Percentiles rank a stretch among this genome's conserved stretches.
These are phyloP conservation scores for Onychomys torridus DNA, from an alignment of 2,797 vertebrate genomes.

Conservation along the genomic window DNA sequence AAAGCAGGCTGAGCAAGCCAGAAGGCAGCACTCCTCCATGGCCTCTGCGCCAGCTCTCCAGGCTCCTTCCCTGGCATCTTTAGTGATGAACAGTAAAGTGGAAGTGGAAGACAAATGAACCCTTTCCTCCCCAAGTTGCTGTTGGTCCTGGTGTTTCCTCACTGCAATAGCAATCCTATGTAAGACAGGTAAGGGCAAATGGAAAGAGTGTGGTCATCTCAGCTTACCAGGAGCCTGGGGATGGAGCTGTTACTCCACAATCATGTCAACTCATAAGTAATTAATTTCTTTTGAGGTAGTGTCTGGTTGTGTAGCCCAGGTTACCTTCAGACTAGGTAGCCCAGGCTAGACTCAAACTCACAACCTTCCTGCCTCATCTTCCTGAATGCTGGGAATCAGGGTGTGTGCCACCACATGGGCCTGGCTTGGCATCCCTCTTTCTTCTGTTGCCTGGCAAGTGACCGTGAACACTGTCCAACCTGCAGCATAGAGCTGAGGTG, in stretches of 20 bases:
- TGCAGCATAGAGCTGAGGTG: background rate
- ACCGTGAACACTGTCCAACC: slow-evolving; percentile 19
- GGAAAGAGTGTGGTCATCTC: background rate
- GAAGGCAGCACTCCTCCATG: background rate
- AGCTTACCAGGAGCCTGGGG: background rate
- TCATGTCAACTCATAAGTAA: background rate
- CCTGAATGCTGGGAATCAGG: background rate
- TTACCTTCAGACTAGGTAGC: background rate
- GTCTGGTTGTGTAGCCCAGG: background rate
- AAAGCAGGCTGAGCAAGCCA: background rate
- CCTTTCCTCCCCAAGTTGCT: background rate
- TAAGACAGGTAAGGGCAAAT: background rate
- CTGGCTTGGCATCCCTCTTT: background rate
- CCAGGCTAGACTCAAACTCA: background rate
- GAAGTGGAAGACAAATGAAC: background rate
- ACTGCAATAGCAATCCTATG: background rate
- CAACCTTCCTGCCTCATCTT: background rate
- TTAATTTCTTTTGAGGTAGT: background rate
- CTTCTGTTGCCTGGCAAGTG: slow-evolving; percentile 11
- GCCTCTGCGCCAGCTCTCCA: background rate
- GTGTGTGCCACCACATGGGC: background rate
- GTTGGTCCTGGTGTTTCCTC: background rate
- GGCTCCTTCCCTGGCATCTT: background rate
- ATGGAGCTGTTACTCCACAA: no score
- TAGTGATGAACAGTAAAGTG: background rate